Evolutionary conservation across 2,113 vertebrate species (phyloP).

Genomic region (Microcebus murinus): DNA sequence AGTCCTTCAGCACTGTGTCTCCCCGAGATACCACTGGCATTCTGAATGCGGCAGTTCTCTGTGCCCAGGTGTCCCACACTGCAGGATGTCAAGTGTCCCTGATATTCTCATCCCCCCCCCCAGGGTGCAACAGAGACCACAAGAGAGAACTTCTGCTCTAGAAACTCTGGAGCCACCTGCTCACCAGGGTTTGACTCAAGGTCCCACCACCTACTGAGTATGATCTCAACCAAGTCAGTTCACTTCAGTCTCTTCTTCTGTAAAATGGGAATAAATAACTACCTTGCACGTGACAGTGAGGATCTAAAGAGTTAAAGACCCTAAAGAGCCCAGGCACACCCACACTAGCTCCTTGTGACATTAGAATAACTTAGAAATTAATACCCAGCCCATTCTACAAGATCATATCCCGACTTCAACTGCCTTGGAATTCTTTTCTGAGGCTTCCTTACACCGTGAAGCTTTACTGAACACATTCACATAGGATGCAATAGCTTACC

Average conservation of each 20-base stretch:
- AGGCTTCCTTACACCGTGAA: not conserved
- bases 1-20: not conserved
- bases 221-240: not conserved
- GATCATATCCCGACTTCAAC: not conserved
- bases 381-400: not conserved
- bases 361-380: not conserved
- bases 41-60: not conserved
- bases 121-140: not conserved
- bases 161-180: not conserved
- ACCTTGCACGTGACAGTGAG: not conserved
- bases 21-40: not conserved
- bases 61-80: fast-evolving
- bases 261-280: not conserved
- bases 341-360: not conserved
- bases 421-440: not conserved
- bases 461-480: not conserved
- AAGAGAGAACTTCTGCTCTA: not conserved
- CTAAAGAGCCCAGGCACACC: not conserved
- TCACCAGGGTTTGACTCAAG: not conserved
- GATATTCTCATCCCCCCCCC: not conserved
- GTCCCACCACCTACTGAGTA: too few species aligned
- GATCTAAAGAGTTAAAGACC: not conserved
- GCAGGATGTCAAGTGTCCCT: not conserved
- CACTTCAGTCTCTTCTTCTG: not conserved
- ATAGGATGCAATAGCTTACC: not conserved